Evolutionary conservation across 35 echinoderm and acorn worm genomes (phyloP).

Genomic region (Anneissia japonica): DNA sequence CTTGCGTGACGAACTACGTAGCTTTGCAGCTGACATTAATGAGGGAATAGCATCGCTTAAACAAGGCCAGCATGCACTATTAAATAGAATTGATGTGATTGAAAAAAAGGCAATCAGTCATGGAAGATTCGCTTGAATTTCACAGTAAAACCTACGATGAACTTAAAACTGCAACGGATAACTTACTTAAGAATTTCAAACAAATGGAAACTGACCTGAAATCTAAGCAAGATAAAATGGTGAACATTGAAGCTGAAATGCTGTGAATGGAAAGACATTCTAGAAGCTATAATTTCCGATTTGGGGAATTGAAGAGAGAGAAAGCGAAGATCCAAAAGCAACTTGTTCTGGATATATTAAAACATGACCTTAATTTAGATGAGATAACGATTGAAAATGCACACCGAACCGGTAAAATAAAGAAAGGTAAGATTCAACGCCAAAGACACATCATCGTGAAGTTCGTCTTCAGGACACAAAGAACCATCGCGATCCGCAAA

Average conservation of each 20-base stretch:
- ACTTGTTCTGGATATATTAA: neutral
- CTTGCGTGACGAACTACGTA: too few relatives aligned
- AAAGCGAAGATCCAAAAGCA: neutral
- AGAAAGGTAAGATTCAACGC: neutral
- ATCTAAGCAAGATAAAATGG: neutral
- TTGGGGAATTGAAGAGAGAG: neutral
- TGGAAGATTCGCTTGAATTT: neutral
- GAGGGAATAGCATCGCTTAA: too few relatives aligned
- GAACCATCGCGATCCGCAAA: neutral
- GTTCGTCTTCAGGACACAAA: neutral
- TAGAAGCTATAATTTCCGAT: slow-evolving; percentile 18
- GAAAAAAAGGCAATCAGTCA: slow-evolving; percentile 8
- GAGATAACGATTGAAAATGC: slow-evolving; percentile 14
- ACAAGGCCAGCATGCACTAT: neutral
- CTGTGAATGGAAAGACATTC: neutral
- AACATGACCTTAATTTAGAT: neutral
- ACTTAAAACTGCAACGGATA: neutral
- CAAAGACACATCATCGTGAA: slow-evolving; percentile 34
- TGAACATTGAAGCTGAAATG: neutral
- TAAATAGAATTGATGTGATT: neutral
- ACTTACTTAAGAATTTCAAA: neutral
- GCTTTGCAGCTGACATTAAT: too few relatives aligned
- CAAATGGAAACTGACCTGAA: neutral
- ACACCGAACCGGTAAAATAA: neutral
- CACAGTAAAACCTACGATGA: neutral